Percentiles rank a stretch among this genome's conserved stretches.
Evolutionary conservation across 2,113 vertebrate species (phyloP).

Genomic region (Trematocara unimaculatum): DNA sequence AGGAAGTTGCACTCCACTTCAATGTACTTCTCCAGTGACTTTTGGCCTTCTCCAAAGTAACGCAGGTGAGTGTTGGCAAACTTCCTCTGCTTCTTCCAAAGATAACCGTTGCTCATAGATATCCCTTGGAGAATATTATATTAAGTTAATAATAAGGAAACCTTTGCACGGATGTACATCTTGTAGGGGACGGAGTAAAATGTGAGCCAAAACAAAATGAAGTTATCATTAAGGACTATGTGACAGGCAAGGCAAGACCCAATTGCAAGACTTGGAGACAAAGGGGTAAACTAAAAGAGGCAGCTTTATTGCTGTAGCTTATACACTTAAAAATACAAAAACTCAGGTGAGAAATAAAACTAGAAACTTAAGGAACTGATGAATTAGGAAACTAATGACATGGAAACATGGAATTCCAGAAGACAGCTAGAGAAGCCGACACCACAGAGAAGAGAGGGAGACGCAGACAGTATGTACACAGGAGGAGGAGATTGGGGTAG

Average conservation of each 20-base stretch:
- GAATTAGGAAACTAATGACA: neutral
- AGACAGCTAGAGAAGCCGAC: neutral
- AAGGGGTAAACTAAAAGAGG: neutral
- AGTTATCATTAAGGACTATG: neutral
- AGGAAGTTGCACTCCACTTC: slow-evolving; percentile 75
- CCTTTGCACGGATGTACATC: accelerated
- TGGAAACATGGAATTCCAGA: neutral
- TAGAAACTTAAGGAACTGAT: neutral
- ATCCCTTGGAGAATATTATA: slow-evolving; percentile 54
- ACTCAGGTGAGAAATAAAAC: neutral
- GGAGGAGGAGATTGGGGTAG: neutral
- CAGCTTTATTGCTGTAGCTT: neutral
- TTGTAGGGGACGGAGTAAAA: accelerated
- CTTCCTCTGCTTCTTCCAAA: slow-evolving; percentile 79
- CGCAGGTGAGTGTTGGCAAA: slow-evolving; percentile 73
- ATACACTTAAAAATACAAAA: neutral
- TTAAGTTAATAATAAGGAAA: neutral
- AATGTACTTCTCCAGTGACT: slow-evolving; percentile 68
- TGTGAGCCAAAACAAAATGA: neutral
- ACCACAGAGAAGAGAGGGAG: neutral
- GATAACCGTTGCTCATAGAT: slow-evolving; percentile 59
- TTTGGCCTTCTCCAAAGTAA: slow-evolving; percentile 78
- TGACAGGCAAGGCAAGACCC: neutral
- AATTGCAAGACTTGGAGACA: neutral
- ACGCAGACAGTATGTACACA: neutral